Evolutionary conservation across 2,888 invertebrate species (phyloP).

Genomic region (Cheilosia grossa): DNA sequence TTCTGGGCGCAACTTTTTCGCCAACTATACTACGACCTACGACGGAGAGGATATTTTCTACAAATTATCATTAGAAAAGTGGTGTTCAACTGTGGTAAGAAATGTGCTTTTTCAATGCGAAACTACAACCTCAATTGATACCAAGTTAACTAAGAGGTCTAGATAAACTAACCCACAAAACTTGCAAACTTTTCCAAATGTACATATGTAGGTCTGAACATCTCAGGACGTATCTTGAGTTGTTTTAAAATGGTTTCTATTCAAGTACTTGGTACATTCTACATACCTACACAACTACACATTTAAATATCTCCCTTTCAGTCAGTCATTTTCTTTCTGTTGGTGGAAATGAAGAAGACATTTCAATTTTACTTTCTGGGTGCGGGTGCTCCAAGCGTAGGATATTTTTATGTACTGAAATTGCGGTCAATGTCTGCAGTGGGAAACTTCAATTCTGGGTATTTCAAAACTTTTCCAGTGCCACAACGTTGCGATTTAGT

Average conservation of each 20-base stretch:
- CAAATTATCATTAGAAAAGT: constrained; percentile 2
- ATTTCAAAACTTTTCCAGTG: not conserved
- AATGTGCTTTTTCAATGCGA: not conserved
- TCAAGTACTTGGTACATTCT: not conserved
- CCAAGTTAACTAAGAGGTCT: constrained; percentile 27
- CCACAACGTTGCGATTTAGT: not conserved
- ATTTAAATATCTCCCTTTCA: constrained; percentile 13
- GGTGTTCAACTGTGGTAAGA: not conserved
- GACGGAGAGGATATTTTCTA: not conserved
- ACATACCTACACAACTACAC: not conserved
- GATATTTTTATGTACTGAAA: not conserved
- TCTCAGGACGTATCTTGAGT: not conserved
- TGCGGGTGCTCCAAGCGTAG: not conserved
- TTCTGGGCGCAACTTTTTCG: not conserved
- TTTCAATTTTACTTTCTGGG: not conserved
- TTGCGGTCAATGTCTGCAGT: not conserved
- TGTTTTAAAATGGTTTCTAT: not conserved
- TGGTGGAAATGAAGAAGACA: not conserved
- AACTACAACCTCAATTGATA: constrained; percentile 17
- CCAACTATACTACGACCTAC: not conserved
- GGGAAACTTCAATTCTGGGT: not conserved
- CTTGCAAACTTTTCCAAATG: constrained; percentile 6
- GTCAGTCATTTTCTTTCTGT: not conserved
- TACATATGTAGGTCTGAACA: not conserved
- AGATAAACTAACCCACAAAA: constrained; percentile 30